phyloP scores from a whole-genome alignment of 1,140 invertebrate genomes.

The Solen grandis region DNA sequence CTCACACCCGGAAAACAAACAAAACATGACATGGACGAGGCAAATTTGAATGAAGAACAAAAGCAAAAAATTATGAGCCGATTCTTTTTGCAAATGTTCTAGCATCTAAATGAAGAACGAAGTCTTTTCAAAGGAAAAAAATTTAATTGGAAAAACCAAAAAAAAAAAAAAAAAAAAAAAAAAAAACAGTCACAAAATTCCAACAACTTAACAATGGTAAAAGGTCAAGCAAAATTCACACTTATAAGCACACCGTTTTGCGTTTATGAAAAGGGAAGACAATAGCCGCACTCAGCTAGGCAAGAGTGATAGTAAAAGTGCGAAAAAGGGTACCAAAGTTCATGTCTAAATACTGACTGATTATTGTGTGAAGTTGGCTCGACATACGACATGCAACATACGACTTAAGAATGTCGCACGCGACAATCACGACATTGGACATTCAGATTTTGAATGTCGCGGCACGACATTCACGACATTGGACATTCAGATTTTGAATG shows the following conservation, averaged over 20 bases:
- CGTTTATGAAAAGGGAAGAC: conserved; percentile 44
- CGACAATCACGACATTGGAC: too few species aligned
- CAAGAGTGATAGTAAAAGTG: conserved; percentile 28
- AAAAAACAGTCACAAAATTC: neutral
- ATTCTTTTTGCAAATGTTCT: conserved; percentile 1
- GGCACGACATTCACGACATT: too few species aligned
- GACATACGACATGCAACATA: too few species aligned
- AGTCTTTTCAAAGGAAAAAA: neutral
- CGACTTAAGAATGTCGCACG: too few species aligned
- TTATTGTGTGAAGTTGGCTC: too few species aligned
- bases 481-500: too few species aligned
- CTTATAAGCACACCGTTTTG: neutral
- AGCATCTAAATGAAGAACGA: neutral
- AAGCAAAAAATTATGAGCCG: neutral
- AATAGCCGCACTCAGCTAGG: conserved; percentile 40
- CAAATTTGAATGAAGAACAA: neutral
- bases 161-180: conserved; percentile 1
- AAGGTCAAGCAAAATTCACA: neutral
- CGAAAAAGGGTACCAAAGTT: neutral
- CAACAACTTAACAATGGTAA: conserved; percentile 1
- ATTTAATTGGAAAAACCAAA: conserved; percentile 20
- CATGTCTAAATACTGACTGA: conserved; percentile 13
- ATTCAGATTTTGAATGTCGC: too few species aligned
- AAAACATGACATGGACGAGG: conserved; percentile 8
- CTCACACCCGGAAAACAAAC: conserved; percentile 4